These are phyloP conservation scores for Chlorops oryzae DNA, from an alignment of 1,140 invertebrate genomes.

Conservation along the genomic window DNA sequence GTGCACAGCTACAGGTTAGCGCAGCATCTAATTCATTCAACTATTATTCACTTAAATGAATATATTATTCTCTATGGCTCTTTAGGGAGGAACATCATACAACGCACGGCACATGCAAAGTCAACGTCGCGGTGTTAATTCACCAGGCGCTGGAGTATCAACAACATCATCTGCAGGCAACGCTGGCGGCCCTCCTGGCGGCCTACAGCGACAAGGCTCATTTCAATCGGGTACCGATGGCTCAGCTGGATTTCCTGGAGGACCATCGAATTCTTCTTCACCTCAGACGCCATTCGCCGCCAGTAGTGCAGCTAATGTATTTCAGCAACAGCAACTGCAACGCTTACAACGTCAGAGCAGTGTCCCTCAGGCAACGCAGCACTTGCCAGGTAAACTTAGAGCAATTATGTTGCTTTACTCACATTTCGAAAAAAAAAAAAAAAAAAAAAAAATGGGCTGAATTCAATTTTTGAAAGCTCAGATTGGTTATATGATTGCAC, in stretches of 20 bases:
- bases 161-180: constrained; percentile 25
- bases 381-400: constrained; percentile 57
- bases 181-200: constrained; percentile 1
- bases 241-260: constrained; percentile 26
- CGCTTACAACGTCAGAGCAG: constrained; percentile 60
- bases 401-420: too few species aligned
- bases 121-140: constrained; percentile 51
- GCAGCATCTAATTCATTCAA: too few species aligned
- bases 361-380: constrained; percentile 59
- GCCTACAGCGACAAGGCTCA: constrained; percentile 39
- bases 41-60: neutral
- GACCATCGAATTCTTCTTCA: constrained; percentile 43
- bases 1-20: constrained; percentile 65
- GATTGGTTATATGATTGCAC: too few species aligned
- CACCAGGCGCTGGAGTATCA: constrained; percentile 48
- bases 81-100: constrained; percentile 37
- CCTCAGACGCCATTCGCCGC: constrained; percentile 47
- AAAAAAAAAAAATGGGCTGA: too few species aligned
- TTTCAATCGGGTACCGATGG: constrained; percentile 43
- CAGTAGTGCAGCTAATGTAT: constrained; percentile 19
- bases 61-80: constrained; percentile 5
- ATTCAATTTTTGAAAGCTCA: too few species aligned
- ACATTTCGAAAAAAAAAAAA: too few species aligned
- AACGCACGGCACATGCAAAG: constrained; percentile 39
- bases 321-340: constrained; percentile 50